Evolutionary conservation across 1,140 invertebrate genomes (phyloP), one percentile per base, ranked within the genome.

Genomic region (Anastrepha obliqua): DNA sequence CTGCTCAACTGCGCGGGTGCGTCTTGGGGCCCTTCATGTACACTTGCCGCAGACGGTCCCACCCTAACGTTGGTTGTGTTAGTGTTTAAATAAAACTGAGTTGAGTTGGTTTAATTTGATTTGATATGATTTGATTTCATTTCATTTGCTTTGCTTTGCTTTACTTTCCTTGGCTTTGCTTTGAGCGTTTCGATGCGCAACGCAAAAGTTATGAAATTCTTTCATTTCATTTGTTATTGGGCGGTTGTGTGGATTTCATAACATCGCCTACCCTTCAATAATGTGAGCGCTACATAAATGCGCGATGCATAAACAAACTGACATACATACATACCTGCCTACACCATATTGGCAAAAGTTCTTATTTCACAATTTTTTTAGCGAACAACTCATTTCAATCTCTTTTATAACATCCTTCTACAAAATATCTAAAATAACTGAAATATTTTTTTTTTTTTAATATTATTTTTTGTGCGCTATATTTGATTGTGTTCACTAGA

Each of bases 191-290:
- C n/a, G 60, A 17, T 29, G 47, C 74, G 44, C 44, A 58, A 81
- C 74, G 74, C 47, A 81, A 81, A 81, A 55, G 74, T 55, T 81
- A 81, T 81, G 20, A 81, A 81, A 81, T 81, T 51, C 51, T 55
- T 81, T 81, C 74, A 29, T 81, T 81, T 20, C n/a, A 81, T n/a
- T 81, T 51, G 17, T 20, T 42, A n/a, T 55, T 81, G 1, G 2
- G n/a, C 11, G 29, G 17, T 81, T 81, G 67, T 47, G 67, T 5
- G 11, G 44, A 81, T 81, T 81, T 81, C 47, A 81, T 81, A 81
- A 81, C 51, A 81, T 55, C 55, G 11, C 74, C 74, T 55, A 51
- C n/a, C 44, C 44, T 42, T 8, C 17, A 81, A 81, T 81, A 17
- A 81, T 17, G 17, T 55, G 44, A 4, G 9, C 47, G 20, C 47